Evolutionary conservation across 2,888 invertebrate species (phyloP).

Genomic region (Bombylius discolor): DNA sequence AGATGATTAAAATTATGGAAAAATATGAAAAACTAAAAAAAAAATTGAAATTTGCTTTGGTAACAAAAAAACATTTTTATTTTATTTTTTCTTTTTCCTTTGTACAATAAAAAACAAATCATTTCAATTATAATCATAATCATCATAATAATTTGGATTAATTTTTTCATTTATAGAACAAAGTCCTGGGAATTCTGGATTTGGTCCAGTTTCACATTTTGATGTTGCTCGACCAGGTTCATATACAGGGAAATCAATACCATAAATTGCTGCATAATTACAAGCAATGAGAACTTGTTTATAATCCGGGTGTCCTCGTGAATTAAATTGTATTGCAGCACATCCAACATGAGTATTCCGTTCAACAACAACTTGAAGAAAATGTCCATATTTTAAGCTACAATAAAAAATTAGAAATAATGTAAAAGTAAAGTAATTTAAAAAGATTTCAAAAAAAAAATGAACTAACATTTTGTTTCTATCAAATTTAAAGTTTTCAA

Average conservation of each 20-base stretch:
- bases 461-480: conserved; percentile 15
- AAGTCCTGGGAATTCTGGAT: conserved; percentile 26
- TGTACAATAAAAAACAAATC: too few relatives aligned
- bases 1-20: too few relatives aligned
- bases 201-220: conserved; percentile 24
- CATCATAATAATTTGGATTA: conserved; percentile 25
- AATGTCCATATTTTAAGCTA: conserved; percentile 35
- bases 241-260: conserved; percentile 25
- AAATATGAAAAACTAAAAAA: too few relatives aligned
- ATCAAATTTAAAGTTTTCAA: conserved; percentile 25
- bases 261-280: conserved; percentile 31
- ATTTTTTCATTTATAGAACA: conserved; percentile 27
- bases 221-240: conserved; percentile 28
- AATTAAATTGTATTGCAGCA: conserved; percentile 29
- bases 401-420: conserved; percentile 6
- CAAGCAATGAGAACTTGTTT: conserved; percentile 32
- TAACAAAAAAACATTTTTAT: too few relatives aligned
- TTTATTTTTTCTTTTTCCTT: too few relatives aligned
- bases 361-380: conserved; percentile 31
- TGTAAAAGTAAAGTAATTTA: conserved; percentile 4
- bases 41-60: too few relatives aligned
- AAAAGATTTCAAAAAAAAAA: conserved; percentile 31
- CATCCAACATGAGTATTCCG: conserved; percentile 33
- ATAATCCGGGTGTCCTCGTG: conserved; percentile 23
- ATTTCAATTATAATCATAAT: too few relatives aligned